phyloP scores from a whole-genome alignment of 2,797 vertebrate species.

The Chelon labrosus region DNA sequence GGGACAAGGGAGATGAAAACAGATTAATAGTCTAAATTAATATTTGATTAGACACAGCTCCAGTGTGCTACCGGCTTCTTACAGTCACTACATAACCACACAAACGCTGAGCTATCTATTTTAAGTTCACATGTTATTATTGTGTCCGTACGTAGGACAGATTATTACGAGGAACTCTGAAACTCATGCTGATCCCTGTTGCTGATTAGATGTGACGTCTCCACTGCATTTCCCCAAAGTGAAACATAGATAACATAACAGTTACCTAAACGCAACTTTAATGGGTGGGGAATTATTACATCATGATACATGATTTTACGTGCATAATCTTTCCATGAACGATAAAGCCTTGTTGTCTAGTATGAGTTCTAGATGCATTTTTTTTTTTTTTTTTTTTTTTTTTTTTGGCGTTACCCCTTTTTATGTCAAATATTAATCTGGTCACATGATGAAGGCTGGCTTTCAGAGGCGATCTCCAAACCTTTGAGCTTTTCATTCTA shows the following conservation, averaged over 20 bases:
- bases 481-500: constrained; percentile 43
- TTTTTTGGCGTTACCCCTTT: not conserved
- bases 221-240: too few species aligned
- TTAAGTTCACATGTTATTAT: not conserved
- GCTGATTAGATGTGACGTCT: not conserved
- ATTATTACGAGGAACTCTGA: not conserved
- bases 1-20: too few species aligned
- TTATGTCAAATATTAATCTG: constrained; percentile 29
- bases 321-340: not conserved
- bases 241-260: not conserved
- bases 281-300: not conserved
- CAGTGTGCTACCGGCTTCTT: too few species aligned
- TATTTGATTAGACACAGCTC: too few species aligned
- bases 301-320: not conserved
- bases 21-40: too few species aligned
- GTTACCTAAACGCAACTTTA: not conserved
- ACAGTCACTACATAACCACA: too few species aligned
- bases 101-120: too few species aligned
- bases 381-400: not conserved
- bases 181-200: not conserved
- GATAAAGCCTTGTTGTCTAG: too few species aligned
- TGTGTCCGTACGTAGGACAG: not conserved
- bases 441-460: too few species aligned
- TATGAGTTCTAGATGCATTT: too few species aligned
- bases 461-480: constrained; percentile 13